Conservation (phyloP, 2,888 invertebrate genomes). For the Stramonita haemastoma region DNA sequence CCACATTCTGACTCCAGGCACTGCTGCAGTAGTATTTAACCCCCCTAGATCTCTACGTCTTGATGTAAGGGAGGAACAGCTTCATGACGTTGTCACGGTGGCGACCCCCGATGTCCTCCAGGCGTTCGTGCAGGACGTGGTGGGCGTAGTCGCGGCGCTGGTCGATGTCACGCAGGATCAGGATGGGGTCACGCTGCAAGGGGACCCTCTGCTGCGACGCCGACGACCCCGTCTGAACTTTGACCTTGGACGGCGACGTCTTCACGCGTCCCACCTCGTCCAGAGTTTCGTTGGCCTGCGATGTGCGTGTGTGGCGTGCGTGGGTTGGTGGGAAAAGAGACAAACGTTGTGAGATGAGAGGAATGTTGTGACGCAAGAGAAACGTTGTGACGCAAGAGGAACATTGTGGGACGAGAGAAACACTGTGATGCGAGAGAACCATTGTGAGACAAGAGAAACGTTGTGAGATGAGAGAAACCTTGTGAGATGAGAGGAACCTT, state of each 20-base stretch:
- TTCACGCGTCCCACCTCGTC: constrained; percentile 60
- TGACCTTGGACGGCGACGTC: constrained; percentile 63
- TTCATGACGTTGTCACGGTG: constrained; percentile 65
- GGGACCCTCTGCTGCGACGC: constrained; percentile 62
- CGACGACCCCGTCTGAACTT: constrained; percentile 65
- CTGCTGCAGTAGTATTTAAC: not conserved
- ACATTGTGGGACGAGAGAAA: no score
- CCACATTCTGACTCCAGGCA: not conserved
- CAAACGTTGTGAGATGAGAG: not conserved
- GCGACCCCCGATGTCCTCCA: constrained; percentile 61
- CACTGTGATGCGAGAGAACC: no score
- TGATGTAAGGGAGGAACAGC: constrained; percentile 69
- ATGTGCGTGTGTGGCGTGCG: not conserved
- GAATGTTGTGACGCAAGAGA: no score
- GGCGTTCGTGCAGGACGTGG: constrained; percentile 66
- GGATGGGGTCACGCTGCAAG: constrained; percentile 54
- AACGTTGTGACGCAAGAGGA: no score
- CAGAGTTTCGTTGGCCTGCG: constrained; percentile 66
- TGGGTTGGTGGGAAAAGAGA: not conserved
- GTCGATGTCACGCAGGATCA: constrained; percentile 61
- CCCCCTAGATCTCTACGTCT: constrained; percentile 21
- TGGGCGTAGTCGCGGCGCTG: constrained; percentile 72
- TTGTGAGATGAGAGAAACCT: no score
- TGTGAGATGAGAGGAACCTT: no score
- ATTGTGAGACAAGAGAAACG: no score